Evolutionary conservation across 2,888 invertebrate species (phyloP).

Genomic region (Harpalus rubripes): DNA sequence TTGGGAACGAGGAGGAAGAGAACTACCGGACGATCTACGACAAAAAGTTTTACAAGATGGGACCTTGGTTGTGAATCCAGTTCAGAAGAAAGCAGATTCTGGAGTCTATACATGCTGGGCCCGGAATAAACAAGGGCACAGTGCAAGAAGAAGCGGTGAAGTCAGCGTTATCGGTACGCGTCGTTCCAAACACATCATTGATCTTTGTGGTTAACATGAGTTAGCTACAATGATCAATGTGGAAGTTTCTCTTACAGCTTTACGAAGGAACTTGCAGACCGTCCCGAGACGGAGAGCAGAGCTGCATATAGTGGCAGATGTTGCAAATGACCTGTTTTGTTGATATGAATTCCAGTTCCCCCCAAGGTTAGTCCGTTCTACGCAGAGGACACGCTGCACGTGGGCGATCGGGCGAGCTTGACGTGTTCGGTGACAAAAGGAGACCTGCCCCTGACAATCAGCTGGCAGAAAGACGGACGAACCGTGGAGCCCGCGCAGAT

Average conservation of each 20-base stretch:
- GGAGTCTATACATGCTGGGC: slow-evolving; percentile 91
- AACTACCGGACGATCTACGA: slow-evolving; percentile 88
- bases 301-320: background rate
- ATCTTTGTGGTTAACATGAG: background rate
- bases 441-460: slow-evolving; percentile 86
- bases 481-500: slow-evolving; percentile 83
- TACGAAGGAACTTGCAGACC: background rate
- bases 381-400: slow-evolving; percentile 84
- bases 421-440: slow-evolving; percentile 88
- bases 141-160: slow-evolving; percentile 86
- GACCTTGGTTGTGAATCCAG: slow-evolving; percentile 86
- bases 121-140: slow-evolving; percentile 87
- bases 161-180: slow-evolving; percentile 88
- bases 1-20: slow-evolving; percentile 87
- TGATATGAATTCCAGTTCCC: slow-evolving; percentile 81
- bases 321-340: slow-evolving; percentile 50
- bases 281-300: slow-evolving; percentile 26
- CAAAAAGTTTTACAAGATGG: slow-evolving; percentile 88
- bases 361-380: slow-evolving; percentile 88
- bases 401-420: slow-evolving; percentile 86
- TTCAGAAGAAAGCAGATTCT: slow-evolving; percentile 87
- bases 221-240: slow-evolving; percentile 12
- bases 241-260: slow-evolving; percentile 32
- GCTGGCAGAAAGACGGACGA: slow-evolving; percentile 88
- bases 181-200: slow-evolving; percentile 53